phyloP scores from a whole-genome alignment of 30 jellyfish, hydroid and myxozoan species.

The Rhopilema esculentum region DNA sequence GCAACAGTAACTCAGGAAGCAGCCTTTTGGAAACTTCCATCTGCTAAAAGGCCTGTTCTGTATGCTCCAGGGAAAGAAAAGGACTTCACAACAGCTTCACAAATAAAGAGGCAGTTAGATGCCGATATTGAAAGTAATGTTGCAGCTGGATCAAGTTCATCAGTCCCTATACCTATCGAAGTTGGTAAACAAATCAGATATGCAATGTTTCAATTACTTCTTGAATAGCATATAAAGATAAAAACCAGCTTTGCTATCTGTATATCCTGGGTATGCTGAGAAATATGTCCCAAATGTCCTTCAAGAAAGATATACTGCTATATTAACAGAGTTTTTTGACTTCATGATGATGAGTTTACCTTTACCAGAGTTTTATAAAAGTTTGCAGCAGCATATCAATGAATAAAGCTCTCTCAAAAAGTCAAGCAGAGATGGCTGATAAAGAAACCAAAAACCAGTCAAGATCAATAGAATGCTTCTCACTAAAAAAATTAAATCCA shows the following conservation, averaged over 20 bases:
- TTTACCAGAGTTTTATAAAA: not conserved
- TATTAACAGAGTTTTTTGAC: not conserved
- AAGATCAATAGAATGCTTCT: not conserved
- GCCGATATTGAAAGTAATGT: not conserved
- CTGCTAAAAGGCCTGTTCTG: not conserved
- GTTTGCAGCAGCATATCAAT: not conserved
- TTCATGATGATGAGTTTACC: not conserved
- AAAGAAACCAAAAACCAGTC: not conserved
- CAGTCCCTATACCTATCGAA: not conserved
- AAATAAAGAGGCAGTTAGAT: not conserved
- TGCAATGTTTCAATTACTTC: not conserved
- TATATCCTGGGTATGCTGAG: not conserved
- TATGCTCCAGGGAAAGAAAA: not conserved
- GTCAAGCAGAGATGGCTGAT: not conserved
- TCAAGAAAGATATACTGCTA: not conserved
- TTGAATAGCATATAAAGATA: not conserved
- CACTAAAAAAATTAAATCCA: not conserved
- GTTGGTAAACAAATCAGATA: not conserved
- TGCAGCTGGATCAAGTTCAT: not conserved
- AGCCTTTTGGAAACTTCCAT: not conserved
- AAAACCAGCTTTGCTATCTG: not conserved
- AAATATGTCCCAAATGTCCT: not conserved
- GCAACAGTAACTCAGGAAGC: not conserved
- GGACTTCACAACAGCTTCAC: not conserved
- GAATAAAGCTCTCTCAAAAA: not conserved